Evolutionary conservation across 2,797 vertebrate species (phyloP), one percentile per base, ranked within the genome.

Genomic region (Gymnoscopelus microlampas): DNA sequence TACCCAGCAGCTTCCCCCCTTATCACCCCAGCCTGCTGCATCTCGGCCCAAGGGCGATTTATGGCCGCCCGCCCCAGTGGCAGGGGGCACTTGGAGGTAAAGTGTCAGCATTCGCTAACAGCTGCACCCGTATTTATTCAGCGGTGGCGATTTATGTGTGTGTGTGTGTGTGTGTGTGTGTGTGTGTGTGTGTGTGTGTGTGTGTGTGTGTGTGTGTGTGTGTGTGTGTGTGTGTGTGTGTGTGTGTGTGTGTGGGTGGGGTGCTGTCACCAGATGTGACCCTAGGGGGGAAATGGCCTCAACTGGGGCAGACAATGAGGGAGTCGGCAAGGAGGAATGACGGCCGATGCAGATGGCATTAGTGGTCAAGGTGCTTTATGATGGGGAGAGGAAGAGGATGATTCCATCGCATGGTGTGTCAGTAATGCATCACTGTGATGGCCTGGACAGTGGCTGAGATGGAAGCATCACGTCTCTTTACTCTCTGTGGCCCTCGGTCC

Each of bases 61-160:
- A 90, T 88, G 75, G 50, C 26, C 54, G 61, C 62, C 68, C 73
- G 74, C 67, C 73, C 67, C 68, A 75, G 71, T 78, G 72, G 80
- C 80, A 77, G 85, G 85, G 83, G 86, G 78, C 83, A 88, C 81
- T 86, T 87, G 80, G 76, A 90, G 83, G 87, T 89, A 89, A 90
- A 86, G 79, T 86, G 84, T 88, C 80, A 88, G 78, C 71, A 54
- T 72, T 78, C 76, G 70, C 81, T 79, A 87, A 87, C 87, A 89
- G 77, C 86, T 90, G 83, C 73, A 70, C 81, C 84, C 83, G 84
- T 85, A 89, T 90, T 90, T 91, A 91, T 89, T 81, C 81, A 84
- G 68, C 79, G 59, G 80, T 15, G 12, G 73, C 64, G 79, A 88
- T 91, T 92, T 90, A 89, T 88, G 63, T 51, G 15, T 73, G 39